Conservation (phyloP, 2,113 vertebrate species). For the Mesembrinibis cayennensis region DNA sequence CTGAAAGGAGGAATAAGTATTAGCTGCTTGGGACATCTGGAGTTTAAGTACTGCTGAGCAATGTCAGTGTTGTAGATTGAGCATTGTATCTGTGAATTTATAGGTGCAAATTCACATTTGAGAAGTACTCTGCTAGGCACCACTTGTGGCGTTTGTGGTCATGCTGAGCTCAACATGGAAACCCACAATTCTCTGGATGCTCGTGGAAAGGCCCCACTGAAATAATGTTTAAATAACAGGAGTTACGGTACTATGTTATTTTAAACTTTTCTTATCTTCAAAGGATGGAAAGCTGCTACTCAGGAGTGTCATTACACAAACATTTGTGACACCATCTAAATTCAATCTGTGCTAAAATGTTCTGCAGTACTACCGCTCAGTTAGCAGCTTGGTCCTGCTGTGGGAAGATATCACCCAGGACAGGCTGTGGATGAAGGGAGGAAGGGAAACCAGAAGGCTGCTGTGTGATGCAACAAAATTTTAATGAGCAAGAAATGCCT, state of each 20-base stretch:
- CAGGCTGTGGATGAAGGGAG: not conserved
- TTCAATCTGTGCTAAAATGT: not conserved
- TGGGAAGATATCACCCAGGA: not conserved
- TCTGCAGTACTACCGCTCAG: not conserved
- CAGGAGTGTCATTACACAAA: accelerated
- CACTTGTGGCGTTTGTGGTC: not conserved
- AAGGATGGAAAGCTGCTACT: not conserved
- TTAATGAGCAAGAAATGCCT: constrained; percentile 10
- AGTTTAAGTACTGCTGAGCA: not conserved
- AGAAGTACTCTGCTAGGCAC: not conserved
- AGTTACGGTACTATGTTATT: not conserved
- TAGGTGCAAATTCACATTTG: not conserved
- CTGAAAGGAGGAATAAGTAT: not conserved
- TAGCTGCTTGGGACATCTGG: not conserved
- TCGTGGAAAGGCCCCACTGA: not conserved
- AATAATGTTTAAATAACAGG: not conserved
- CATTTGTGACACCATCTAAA: not conserved
- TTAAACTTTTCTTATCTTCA: not conserved
- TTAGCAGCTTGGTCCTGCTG: not conserved
- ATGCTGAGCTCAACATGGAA: not conserved
- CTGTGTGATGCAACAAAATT: not conserved
- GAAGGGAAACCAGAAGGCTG: not conserved
- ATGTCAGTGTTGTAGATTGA: not conserved
- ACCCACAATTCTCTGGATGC: not conserved
- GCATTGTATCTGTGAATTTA: not conserved